Evolutionary conservation across 1,140 invertebrate species (phyloP).

Genomic region (Camponotus pennsylvanicus): DNA sequence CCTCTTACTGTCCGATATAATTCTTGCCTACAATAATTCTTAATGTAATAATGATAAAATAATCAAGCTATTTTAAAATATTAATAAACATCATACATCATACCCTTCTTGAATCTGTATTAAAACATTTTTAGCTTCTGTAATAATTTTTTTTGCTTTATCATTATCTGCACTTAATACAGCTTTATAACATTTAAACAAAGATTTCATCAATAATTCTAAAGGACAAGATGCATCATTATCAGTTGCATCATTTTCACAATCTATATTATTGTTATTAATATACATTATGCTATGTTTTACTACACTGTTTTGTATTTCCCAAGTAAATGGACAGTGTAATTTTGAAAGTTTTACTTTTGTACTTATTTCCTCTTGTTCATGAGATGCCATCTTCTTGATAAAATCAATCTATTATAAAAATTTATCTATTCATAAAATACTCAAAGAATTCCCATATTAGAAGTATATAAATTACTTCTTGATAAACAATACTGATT

Average conservation of each 20-base stretch:
- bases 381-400: no score
- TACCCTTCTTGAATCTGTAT: slow-evolving; percentile 21
- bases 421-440: no score
- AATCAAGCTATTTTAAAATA: neutral
- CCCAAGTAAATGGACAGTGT: slow-evolving; percentile 43
- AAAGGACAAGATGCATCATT: neutral
- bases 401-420: no score
- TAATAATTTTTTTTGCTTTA: neutral
- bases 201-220: neutral
- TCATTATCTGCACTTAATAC: slow-evolving; percentile 1
- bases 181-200: slow-evolving; percentile 4
- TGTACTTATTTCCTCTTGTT: neutral
- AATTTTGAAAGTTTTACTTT: neutral
- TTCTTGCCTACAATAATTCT: slow-evolving; percentile 18
- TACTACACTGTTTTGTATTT: neutral
- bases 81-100: neutral
- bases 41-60: neutral
- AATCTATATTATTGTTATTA: no score
- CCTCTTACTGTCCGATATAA: neutral
- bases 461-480: no score
- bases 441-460: no score
- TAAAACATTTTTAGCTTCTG: slow-evolving; percentile 3
- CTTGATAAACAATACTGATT: no score
- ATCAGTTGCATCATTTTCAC: neutral
- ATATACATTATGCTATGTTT: neutral